Base-by-base conservation (phyloP, 2,888 invertebrate genomes). In the Leptarthrus brevirostris region DNA sequence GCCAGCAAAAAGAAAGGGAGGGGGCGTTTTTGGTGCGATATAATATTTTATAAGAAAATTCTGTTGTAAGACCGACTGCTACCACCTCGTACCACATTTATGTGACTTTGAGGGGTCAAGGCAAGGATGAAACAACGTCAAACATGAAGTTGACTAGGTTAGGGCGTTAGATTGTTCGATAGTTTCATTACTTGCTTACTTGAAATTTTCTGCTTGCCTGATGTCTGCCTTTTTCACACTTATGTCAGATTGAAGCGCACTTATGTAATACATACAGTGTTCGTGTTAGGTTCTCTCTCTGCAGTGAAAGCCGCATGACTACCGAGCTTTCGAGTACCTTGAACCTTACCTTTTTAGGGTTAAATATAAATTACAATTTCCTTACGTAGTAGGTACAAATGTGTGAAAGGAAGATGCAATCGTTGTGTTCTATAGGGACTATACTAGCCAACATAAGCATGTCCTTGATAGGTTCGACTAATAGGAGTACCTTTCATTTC, bases 61-160 rank as follows among this genome's bases (percentile, higher is more conserved):
- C 54, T 14, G n/a, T 22, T 54, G 54, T 20, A 22, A 24, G n/a
- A 54, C 2, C 30, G n/a, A n/a, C n/a, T n/a, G n/a, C n/a, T n/a
- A 52, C 49, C 49, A 52, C 30, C 49, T 5, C 14, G 8, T 61
- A 61, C 12, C 14, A 14, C 66, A n/a, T n/a, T 47, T 10, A 54
- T 47, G 30, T 74, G 70, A 74, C 70, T 74, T 74, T 74, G 74
- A 70, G 40, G 70, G 74, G 74, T 74, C 74, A 74, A 74, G 70
- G 74, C 70, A 52, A 58, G 69, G 44, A 26, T 71, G 22, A 52
- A 52, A 52, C 34, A 10, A 16, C 30, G 20, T 49, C 4, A 30
- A 52, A 18, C 26, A 52, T 12, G 52, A 64, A 18, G 64, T 69
- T 69, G 69, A 52, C 49, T 69, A 69, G 69, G 69, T 69, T 69